Base-by-base conservation (phyloP, 2,797 vertebrate species). In the Propithecus perrieri region DNA sequence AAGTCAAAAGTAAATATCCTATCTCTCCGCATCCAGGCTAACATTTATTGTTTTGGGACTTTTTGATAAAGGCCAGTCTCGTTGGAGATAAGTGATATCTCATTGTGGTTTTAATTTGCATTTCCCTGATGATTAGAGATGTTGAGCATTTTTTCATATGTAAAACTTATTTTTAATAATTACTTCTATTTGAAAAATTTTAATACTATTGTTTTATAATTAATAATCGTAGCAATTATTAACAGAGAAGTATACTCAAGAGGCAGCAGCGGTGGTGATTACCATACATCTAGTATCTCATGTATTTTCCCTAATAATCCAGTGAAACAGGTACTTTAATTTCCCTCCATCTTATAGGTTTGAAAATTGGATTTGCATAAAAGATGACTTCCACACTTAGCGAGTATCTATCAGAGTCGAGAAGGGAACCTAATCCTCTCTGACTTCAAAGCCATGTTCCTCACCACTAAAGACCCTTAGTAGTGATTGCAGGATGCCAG, bases 401-500 rank as follows among this genome's bases (percentile, higher is more conserved):
- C 33, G 3, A 28, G 33, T 22, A 7, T 69, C 35, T 22, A 5
- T 69, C 35, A 20, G 38, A 43, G 38, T 35, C 33, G 24, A 48
- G 65, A 86, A 35, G 1, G 20, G 26, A 28, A 38, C 18, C 2
- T 4, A 1, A 14, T 10, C 24, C 28, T 48, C 13, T 18, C 14
- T 26, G 83, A 28, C n/a, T 7, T 4, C 0, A 28, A 13, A 61
- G 50, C 17, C 41, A 7, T 2, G 4, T 46, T 14, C 17, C 8
- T n/a, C 7, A 30, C 10, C 7, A 0, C 7, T 17, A 9, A 24
- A n/a, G 53, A 28, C 41, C 2, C 5, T 35, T n/a, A 18, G 7
- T 0, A 1, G 38, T 1, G 6, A 33, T 1, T 7, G 4, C 17
- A 11, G 11, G 1, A 24, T 33, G 9, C 20, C 0, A 0, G 50